Conservation (phyloP, 2,113 vertebrate genomes). For the Pluvianellus socialis region DNA sequence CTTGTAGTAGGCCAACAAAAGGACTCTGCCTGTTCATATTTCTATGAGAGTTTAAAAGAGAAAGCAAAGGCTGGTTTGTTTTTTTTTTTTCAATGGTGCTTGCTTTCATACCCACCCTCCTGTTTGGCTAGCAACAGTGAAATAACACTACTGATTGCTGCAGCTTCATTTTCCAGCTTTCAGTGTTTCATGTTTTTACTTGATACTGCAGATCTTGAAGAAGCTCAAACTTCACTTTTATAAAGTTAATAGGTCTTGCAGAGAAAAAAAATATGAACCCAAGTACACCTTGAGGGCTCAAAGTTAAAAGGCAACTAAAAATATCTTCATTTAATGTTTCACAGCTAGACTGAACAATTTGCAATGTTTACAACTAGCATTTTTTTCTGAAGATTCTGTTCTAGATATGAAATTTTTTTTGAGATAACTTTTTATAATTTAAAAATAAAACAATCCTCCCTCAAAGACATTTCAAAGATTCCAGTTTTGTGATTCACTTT, state of each 20-base stretch:
- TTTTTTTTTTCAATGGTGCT: not conserved
- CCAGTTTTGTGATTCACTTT: constrained; percentile 68
- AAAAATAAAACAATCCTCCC: not conserved
- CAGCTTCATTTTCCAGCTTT: not conserved
- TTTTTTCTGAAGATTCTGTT: not conserved
- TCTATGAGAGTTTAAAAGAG: not conserved
- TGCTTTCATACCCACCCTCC: not conserved
- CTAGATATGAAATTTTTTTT: not conserved
- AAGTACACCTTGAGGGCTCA: not conserved
- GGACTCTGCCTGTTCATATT: not conserved
- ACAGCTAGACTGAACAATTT: not conserved
- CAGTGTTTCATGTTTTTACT: not conserved
- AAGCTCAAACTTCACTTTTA: not conserved
- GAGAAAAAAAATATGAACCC: not conserved
- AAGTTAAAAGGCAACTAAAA: not conserved
- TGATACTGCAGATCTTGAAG: not conserved
- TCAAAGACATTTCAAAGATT: constrained; percentile 29
- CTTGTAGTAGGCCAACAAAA: not conserved
- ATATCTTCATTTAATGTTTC: not conserved
- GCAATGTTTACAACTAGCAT: not conserved
- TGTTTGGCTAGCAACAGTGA: not conserved
- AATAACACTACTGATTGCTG: not conserved
- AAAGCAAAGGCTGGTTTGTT: not conserved
- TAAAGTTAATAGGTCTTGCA: not conserved
- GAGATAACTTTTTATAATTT: not conserved